A percentile compares a stretch with the other conserved stretches of the same genome.
These are phyloP conservation scores for Heterodera carotae DNA, from an alignment of 1,140 invertebrate species.

Conservation along the genomic window DNA sequence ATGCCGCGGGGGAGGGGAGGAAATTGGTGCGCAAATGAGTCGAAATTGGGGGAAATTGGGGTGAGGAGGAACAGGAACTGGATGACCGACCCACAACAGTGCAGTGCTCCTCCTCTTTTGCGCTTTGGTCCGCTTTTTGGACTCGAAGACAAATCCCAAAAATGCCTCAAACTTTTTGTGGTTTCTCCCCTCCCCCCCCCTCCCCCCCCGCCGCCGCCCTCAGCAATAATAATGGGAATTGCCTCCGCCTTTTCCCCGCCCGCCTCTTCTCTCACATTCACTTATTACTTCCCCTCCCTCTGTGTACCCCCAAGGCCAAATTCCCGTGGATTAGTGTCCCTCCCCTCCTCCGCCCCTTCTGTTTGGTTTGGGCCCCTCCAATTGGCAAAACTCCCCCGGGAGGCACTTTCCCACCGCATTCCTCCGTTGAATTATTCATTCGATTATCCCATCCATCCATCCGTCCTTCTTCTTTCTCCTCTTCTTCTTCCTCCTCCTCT, in stretches of 20 bases:
- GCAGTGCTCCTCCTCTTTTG: no score
- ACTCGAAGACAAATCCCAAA: neutral
- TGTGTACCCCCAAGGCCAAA: neutral
- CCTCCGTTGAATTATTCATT: slow-evolving; percentile 15
- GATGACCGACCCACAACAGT: no score
- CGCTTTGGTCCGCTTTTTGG: no score
- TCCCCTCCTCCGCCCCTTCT: neutral
- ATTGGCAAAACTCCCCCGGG: neutral
- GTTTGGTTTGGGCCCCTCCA: neutral
- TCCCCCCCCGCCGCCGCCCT: no score
- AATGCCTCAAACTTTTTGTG: neutral
- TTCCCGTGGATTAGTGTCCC: slow-evolving; percentile 12
- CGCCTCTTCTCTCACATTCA: neutral
- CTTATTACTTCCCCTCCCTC: neutral
- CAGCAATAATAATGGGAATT: no score
- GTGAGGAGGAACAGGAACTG: neutral
- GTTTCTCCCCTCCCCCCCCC: neutral
- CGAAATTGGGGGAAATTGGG: neutral
- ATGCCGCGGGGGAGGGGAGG: neutral
- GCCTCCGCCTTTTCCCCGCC: neutral
- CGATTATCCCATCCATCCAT: neutral
- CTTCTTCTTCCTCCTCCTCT: neutral
- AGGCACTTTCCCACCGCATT: slow-evolving; percentile 9
- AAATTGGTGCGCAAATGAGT: slow-evolving; percentile 13
- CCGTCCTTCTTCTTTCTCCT: neutral